phyloP scores from a whole-genome alignment of 2,797 vertebrate genomes.

The Pogonophryne albipinna region DNA sequence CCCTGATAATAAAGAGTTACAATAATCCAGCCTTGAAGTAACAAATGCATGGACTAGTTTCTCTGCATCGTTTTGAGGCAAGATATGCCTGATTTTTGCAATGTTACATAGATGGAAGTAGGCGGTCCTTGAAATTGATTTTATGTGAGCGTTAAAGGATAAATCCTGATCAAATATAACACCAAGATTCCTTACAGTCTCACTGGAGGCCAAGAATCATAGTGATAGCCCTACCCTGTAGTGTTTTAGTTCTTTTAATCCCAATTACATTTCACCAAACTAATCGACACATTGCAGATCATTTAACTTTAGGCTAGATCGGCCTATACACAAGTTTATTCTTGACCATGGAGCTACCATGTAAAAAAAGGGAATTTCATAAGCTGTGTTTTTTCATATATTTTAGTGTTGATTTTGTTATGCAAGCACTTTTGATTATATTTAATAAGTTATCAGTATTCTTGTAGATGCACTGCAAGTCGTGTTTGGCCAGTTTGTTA shows the following conservation, averaged over 20 bases:
- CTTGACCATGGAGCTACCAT: not conserved
- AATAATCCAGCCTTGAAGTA: too few relatives aligned
- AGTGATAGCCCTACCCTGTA: not conserved
- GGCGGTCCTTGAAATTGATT: too few relatives aligned
- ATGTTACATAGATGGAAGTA: too few relatives aligned
- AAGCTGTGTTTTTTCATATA: constrained; percentile 14
- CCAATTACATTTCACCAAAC: not conserved
- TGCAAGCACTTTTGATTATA: constrained; percentile 51
- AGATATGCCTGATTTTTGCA: too few relatives aligned
- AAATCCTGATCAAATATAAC: too few relatives aligned
- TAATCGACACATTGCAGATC: not conserved
- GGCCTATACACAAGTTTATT: not conserved
- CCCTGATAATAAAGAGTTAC: too few relatives aligned
- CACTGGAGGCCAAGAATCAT: too few relatives aligned
- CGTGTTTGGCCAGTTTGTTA: constrained; percentile 12
- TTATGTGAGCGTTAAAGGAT: too few relatives aligned
- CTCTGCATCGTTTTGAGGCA: too few relatives aligned
- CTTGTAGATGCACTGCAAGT: constrained; percentile 25
- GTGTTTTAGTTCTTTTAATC: not conserved
- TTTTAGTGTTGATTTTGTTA: constrained; percentile 2
- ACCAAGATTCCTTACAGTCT: too few relatives aligned
- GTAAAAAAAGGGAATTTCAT: constrained; percentile 1
- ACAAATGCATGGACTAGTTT: too few relatives aligned
- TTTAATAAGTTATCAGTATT: constrained; percentile 27
- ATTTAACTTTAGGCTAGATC: not conserved